These are phyloP conservation scores for Petrocephalus microphthalmus DNA, from an alignment of 2,113 vertebrate genomes.

Conservation along the genomic window DNA sequence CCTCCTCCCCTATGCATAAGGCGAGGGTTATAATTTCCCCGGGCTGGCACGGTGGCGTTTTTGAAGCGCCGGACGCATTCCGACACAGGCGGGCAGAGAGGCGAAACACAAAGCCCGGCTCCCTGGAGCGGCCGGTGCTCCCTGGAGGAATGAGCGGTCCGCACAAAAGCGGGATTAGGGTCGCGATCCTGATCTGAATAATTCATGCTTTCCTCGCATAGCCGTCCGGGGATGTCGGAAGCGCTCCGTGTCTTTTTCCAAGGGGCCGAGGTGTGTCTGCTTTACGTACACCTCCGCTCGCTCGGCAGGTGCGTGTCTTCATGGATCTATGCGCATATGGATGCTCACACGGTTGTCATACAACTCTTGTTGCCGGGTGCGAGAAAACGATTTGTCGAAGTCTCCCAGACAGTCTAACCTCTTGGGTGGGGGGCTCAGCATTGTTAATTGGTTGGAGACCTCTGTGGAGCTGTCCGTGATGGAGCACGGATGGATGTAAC, in stretches of 20 bases:
- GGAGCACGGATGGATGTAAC: not conserved
- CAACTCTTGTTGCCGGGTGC: not conserved
- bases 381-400: not conserved
- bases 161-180: slow-evolving; percentile 60
- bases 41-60: not conserved
- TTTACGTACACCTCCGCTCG: not conserved
- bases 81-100: not conserved
- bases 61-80: not conserved
- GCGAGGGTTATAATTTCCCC: not conserved
- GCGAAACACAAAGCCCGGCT: slow-evolving; percentile 39
- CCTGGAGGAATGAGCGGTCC: slow-evolving; percentile 39
- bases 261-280: not conserved
- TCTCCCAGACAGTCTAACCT: not conserved
- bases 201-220: slow-evolving; percentile 44
- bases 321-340: not conserved
- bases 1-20: not conserved
- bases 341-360: not conserved
- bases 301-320: not conserved
- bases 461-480: not conserved
- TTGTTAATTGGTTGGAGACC: not conserved
- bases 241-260: not conserved
- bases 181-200: slow-evolving; percentile 43
- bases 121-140: slow-evolving; percentile 45
- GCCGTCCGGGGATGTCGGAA: not conserved
- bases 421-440: not conserved